Evolutionary conservation across 1,140 invertebrate genomes (phyloP).

Genomic region (Bicyclus anynana): DNA sequence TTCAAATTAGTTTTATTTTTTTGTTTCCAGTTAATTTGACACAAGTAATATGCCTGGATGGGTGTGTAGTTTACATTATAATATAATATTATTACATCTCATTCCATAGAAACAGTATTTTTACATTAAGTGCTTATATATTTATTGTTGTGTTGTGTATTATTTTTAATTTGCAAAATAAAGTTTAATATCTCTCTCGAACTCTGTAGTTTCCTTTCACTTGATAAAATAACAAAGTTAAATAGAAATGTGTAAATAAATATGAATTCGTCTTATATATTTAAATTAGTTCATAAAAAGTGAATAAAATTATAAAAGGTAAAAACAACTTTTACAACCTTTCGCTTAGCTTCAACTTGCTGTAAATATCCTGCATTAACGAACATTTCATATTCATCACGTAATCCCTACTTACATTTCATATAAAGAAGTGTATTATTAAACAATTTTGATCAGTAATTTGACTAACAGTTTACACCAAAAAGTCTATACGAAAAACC

Average conservation of each 20-base stretch:
- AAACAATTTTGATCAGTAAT: too few relatives aligned
- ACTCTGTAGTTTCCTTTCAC: slow-evolving; percentile 34
- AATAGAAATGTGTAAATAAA: neutral
- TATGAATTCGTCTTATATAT: neutral
- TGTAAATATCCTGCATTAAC: neutral
- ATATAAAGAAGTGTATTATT: neutral
- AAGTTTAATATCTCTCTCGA: slow-evolving; percentile 24
- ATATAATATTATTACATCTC: slow-evolving; percentile 28
- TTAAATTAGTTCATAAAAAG: neutral
- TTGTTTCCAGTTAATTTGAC: slow-evolving; percentile 73
- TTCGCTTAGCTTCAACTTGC: slow-evolving; percentile 10
- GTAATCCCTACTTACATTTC: neutral
- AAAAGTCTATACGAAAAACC: too few relatives aligned
- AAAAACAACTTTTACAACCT: neutral
- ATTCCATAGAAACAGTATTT: slow-evolving; percentile 33
- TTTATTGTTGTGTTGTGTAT: slow-evolving; percentile 22
- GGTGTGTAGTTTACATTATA: slow-evolving; percentile 61
- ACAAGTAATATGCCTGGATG: slow-evolving; percentile 61
- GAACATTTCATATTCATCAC: neutral
- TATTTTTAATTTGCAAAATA: slow-evolving; percentile 37
- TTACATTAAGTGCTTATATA: slow-evolving; percentile 22
- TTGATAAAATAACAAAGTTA: neutral
- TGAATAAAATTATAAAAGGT: neutral
- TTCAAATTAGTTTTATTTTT: slow-evolving; percentile 59
- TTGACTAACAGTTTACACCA: too few relatives aligned